phyloP scores from a whole-genome alignment of 2,113 vertebrate species.

The Zeus faber region DNA sequence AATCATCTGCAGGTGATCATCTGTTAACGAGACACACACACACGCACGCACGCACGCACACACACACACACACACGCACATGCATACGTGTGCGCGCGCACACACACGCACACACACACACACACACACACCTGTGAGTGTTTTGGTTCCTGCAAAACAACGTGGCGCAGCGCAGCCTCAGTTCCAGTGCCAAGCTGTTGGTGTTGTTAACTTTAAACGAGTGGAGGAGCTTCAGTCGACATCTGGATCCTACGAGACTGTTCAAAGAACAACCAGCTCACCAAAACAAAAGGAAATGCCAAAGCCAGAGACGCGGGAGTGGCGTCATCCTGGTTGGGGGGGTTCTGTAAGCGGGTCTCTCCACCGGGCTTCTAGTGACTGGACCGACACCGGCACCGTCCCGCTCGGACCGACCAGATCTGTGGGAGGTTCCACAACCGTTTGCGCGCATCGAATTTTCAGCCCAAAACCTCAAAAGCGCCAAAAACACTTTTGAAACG shows the following conservation, averaged over 20 bases:
- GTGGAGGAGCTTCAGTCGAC: background rate
- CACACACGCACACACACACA: background rate
- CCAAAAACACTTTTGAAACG: too few species aligned
- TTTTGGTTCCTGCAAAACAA: background rate
- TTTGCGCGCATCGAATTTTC: too few species aligned
- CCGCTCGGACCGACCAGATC: too few species aligned
- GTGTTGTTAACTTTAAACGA: constrained; percentile 24
- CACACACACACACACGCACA: background rate
- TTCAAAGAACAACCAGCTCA: too few species aligned
- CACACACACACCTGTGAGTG: background rate
- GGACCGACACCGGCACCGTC: too few species aligned
- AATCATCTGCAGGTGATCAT: background rate
- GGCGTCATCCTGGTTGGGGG: too few species aligned
- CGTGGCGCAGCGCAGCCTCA: background rate
- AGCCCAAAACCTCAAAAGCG: too few species aligned
- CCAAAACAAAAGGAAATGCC: too few species aligned
- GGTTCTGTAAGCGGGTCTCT: too few species aligned
- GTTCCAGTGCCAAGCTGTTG: background rate
- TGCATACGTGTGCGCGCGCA: background rate
- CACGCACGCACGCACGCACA: constrained; percentile 1
- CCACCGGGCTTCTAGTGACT: too few species aligned
- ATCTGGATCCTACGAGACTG: background rate
- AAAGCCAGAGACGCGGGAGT: too few species aligned
- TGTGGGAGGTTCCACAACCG: too few species aligned
- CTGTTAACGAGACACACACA: background rate